A percentile compares a stretch with the other conserved stretches of the same genome.
Conservation (phyloP, 2,797 vertebrate species). For the Chrysolophus pictus region DNA sequence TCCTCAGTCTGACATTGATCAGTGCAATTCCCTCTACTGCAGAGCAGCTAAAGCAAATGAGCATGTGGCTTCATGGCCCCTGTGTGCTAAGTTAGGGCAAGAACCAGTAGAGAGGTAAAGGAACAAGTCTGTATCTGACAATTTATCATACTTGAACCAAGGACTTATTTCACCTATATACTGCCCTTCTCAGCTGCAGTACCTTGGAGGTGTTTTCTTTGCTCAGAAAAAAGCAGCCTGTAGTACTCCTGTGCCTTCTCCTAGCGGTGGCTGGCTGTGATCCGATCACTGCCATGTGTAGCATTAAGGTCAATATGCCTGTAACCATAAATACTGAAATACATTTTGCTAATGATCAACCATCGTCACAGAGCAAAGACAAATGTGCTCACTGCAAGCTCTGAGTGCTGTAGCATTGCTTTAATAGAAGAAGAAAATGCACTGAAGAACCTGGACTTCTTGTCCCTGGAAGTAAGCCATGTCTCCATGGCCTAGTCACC, state of each 20-base stretch:
- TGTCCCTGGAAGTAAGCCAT: constrained; percentile 70
- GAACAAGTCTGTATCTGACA: background rate
- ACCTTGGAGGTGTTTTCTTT: background rate
- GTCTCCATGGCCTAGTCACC: constrained; percentile 58
- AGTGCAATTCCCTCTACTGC: background rate
- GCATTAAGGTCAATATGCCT: constrained; percentile 52
- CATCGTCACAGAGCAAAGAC: constrained; percentile 52
- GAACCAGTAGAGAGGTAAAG: background rate
- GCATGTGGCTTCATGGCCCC: background rate
- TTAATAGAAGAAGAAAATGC: constrained; percentile 26
- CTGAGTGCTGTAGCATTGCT: background rate
- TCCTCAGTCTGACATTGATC: background rate
- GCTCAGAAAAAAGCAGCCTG: background rate
- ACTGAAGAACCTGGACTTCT: constrained; percentile 17
- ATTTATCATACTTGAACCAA: constrained; percentile 7
- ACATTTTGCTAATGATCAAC: constrained; percentile 68
- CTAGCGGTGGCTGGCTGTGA: background rate
- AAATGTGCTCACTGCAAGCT: constrained; percentile 20
- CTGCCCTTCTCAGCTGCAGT: background rate
- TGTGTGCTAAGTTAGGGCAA: background rate
- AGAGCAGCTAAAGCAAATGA: background rate
- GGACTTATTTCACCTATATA: background rate
- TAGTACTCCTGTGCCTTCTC: background rate
- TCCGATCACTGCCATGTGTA: constrained; percentile 12
- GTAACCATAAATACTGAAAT: constrained; percentile 64